phyloP scores from a whole-genome alignment of 2,888 invertebrate genomes.

The Xanthostigma xanthostigma region DNA sequence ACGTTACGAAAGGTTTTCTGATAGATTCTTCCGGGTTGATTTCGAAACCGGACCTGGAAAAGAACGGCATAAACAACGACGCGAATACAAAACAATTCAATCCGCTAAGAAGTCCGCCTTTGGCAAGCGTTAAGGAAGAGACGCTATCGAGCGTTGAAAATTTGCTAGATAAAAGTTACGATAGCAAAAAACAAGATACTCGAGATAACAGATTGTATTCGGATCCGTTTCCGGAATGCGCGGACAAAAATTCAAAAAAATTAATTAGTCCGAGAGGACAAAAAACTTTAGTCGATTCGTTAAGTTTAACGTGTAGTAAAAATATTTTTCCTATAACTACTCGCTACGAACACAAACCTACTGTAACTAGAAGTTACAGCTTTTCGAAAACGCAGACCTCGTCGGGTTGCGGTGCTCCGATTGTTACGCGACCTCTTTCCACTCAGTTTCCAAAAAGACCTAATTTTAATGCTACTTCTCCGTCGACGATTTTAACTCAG shows the following conservation, averaged over 20 bases:
- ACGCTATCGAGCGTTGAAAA: slow-evolving; percentile 29
- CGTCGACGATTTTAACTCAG: background rate
- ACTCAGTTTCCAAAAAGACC: too few species aligned
- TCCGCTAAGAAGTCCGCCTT: slow-evolving; percentile 21
- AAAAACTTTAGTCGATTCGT: slow-evolving; percentile 24
- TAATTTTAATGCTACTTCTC: background rate
- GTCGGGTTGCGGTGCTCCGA: background rate
- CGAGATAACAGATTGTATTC: background rate
- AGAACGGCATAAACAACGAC: background rate
- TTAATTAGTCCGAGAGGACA: background rate
- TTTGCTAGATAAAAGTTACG: slow-evolving; percentile 14
- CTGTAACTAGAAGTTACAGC: background rate
- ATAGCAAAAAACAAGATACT: background rate
- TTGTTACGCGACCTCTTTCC: slow-evolving; percentile 3
- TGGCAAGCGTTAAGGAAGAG: slow-evolving; percentile 31
- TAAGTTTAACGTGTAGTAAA: slow-evolving; percentile 39
- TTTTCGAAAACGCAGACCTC: background rate
- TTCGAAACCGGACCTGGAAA: too few species aligned
- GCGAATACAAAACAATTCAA: background rate
- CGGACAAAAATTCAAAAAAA: slow-evolving; percentile 8
- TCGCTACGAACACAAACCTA: slow-evolving; percentile 15
- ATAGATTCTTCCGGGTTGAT: background rate
- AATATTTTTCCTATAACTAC: slow-evolving; percentile 42
- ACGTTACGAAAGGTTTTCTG: slow-evolving; percentile 14
- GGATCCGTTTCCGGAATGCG: background rate